These are phyloP conservation scores for Drosophila sproati DNA, from an alignment of 1,140 invertebrate species.

Conservation along the genomic window DNA sequence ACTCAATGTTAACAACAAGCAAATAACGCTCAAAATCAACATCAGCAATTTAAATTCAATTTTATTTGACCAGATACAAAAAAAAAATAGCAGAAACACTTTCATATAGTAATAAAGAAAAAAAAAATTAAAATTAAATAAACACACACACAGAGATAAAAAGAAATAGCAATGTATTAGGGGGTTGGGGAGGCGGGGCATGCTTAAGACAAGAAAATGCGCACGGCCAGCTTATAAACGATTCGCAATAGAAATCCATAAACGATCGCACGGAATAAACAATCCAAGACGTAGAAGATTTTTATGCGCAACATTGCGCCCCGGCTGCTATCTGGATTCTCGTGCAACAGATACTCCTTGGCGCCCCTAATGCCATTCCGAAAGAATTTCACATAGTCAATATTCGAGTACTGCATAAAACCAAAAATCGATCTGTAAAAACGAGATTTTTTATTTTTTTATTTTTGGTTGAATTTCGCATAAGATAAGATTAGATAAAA, in stretches of 20 bases:
- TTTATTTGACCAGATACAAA: slow-evolving; percentile 33
- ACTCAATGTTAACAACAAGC: too few relatives aligned
- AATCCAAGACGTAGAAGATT: slow-evolving; percentile 66
- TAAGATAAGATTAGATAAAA: neutral
- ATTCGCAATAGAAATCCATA: slow-evolving; percentile 56
- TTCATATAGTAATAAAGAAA: slow-evolving; percentile 9
- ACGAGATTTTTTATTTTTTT: neutral
- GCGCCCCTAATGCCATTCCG: slow-evolving; percentile 86
- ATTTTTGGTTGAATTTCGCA: neutral
- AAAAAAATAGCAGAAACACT: slow-evolving; percentile 5
- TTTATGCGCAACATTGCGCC: slow-evolving; percentile 59
- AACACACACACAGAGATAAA: neutral
- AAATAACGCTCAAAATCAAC: neutral
- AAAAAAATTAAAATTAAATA: slow-evolving; percentile 4
- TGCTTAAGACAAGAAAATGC: slow-evolving; percentile 9
- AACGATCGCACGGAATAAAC: slow-evolving; percentile 47
- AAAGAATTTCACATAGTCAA: slow-evolving; percentile 85
- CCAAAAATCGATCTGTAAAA: slow-evolving; percentile 55
- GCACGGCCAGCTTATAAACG: slow-evolving; percentile 41
- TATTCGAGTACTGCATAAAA: slow-evolving; percentile 83
- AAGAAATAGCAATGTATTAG: neutral
- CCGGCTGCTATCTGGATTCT: slow-evolving; percentile 85
- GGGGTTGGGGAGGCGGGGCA: neutral
- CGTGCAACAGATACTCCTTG: slow-evolving; percentile 87
- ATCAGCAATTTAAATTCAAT: neutral